These are phyloP conservation scores for Heliothis peltigera DNA, from an alignment of 2,888 invertebrate genomes.

Conservation along the genomic window DNA sequence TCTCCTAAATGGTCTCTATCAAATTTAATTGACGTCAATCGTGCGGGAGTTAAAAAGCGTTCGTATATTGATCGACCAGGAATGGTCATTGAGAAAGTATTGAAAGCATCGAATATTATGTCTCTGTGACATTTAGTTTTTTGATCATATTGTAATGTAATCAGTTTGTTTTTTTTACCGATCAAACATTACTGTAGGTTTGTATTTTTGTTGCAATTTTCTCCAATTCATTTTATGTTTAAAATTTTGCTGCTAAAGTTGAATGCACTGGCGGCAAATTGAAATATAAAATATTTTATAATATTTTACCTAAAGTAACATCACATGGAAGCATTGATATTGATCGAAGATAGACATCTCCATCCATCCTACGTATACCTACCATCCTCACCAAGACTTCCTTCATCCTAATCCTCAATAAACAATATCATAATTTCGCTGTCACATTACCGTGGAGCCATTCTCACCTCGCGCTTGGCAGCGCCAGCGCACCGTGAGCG, in stretches of 20 bases:
- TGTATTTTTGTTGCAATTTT: too few relatives aligned
- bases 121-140: constrained; percentile 57
- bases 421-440: constrained; percentile 65
- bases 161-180: constrained; percentile 6
- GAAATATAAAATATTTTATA: too few relatives aligned
- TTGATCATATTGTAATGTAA: constrained; percentile 5
- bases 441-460: constrained; percentile 63
- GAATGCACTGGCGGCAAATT: too few relatives aligned
- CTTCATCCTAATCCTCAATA: constrained; percentile 40
- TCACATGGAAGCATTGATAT: too few relatives aligned
- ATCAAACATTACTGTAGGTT: too few relatives aligned
- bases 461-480: constrained; percentile 63
- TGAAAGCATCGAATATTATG: constrained; percentile 63
- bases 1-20: constrained; percentile 82
- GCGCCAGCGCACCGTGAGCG: constrained; percentile 69
- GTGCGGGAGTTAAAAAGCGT: constrained; percentile 74
- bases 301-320: too few relatives aligned
- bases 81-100: constrained; percentile 64
- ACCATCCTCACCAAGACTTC: background rate
- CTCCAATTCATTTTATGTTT: too few relatives aligned
- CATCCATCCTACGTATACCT: too few relatives aligned
- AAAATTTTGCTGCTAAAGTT: too few relatives aligned
- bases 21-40: constrained; percentile 85
- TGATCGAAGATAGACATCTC: too few relatives aligned
- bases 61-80: constrained; percentile 65